These are phyloP conservation scores for Pangasius macronema DNA, from an alignment of 2,797 vertebrate species.

Conservation along the genomic window DNA sequence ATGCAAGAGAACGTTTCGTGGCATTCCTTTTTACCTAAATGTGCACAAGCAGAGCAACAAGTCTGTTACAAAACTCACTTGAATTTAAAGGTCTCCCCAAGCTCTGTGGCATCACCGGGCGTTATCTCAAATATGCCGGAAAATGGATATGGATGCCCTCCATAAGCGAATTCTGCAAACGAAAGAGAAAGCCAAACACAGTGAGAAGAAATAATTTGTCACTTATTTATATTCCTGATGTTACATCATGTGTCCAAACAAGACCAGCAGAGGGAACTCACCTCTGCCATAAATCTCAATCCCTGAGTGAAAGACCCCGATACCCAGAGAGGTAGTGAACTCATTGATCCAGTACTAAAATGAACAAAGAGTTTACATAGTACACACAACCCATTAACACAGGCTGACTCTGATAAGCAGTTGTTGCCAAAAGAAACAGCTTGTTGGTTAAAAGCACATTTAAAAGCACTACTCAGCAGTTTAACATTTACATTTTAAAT, in stretches of 20 bases:
- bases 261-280: constrained; percentile 60
- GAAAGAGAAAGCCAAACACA: background rate
- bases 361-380: constrained; percentile 9
- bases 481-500: too few relatives aligned
- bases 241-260: background rate
- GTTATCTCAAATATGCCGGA: constrained; percentile 99
- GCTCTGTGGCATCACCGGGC: constrained; percentile 93
- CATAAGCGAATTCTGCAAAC: constrained; percentile 94
- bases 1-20: background rate
- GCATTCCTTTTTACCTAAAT: background rate
- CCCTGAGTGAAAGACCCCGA: constrained; percentile 98
- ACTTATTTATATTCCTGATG: background rate
- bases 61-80: constrained; percentile 81
- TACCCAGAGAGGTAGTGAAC: constrained; percentile 95
- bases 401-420: background rate
- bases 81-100: constrained; percentile 99
- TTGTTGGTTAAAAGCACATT: background rate
- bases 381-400: background rate
- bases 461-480: background rate
- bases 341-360: constrained; percentile 98
- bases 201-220: background rate
- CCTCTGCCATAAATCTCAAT: constrained; percentile 98
- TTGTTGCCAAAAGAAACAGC: background rate
- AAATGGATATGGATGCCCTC: constrained; percentile 98
- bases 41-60: background rate